phyloP scores from a whole-genome alignment of 2,797 vertebrate species.

The Chlorospingus flavigularis region DNA sequence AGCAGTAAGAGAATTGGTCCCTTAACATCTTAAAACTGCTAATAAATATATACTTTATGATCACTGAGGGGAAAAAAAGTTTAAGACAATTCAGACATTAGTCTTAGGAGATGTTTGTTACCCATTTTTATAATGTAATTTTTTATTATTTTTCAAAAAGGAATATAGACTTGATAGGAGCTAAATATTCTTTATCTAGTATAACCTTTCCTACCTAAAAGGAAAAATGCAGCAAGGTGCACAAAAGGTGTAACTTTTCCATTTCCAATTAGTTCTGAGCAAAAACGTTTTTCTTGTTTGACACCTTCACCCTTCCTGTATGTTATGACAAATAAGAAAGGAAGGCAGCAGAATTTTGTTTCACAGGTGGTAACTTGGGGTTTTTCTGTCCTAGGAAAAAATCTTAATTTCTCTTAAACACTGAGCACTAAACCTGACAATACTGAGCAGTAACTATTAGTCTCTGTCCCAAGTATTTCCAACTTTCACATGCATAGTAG shows the following conservation, averaged over 20 bases:
- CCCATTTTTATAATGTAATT: background rate
- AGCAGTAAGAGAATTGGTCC: background rate
- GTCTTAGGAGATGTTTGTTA: background rate
- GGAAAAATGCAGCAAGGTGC: background rate
- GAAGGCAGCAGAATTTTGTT: background rate
- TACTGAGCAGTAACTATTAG: background rate
- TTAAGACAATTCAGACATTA: background rate
- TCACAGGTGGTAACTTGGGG: rapidly evolving
- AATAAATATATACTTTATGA: background rate
- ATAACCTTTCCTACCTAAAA: background rate
- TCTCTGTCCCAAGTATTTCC: background rate
- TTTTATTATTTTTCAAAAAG: background rate
- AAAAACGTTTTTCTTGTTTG: background rate
- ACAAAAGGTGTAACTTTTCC: rapidly evolving
- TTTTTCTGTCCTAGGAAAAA: background rate
- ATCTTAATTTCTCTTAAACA: background rate
- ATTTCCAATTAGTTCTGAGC: background rate
- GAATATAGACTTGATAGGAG: background rate
- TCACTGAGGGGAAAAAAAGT: background rate
- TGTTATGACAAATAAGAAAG: rapidly evolving
- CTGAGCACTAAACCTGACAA: background rate
- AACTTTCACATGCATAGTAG: background rate
- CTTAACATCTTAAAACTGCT: background rate
- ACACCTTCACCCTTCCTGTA: background rate
- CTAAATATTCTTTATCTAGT: background rate